Conservation (phyloP, 1,140 invertebrate species). For the Limonius californicus region DNA sequence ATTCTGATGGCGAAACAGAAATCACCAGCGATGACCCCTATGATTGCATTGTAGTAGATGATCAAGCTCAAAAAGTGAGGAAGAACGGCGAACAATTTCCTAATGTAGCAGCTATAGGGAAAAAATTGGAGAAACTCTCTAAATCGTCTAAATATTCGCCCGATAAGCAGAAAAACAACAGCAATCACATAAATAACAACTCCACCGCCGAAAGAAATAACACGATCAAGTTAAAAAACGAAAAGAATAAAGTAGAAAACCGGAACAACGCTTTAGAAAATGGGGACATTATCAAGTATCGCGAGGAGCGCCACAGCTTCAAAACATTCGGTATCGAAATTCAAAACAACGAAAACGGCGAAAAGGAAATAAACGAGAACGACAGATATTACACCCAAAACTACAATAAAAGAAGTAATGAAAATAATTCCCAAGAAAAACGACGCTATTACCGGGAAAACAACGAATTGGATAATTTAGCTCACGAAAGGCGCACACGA, state of each 20-base stretch:
- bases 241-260: conserved; percentile 29
- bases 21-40: conserved; percentile 67
- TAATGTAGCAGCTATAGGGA: conserved; percentile 47
- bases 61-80: conserved; percentile 51
- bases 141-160: conserved; percentile 45
- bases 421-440: conserved; percentile 47
- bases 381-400: conserved; percentile 45
- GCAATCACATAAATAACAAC: conserved; percentile 18
- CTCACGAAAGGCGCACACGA: conserved; percentile 42
- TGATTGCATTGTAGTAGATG: conserved; percentile 69
- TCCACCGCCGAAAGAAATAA: conserved; percentile 31
- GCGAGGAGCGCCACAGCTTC: conserved; percentile 35
- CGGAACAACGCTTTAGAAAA: conserved; percentile 23
- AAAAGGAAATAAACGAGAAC: conserved; percentile 46
- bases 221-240: conserved; percentile 28
- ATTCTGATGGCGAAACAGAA: conserved; percentile 54
- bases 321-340: conserved; percentile 41
- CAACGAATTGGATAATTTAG: conserved; percentile 36
- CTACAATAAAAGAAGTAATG: conserved; percentile 39
- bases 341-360: conserved; percentile 43
- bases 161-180: conserved; percentile 41
- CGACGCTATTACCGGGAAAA: conserved; percentile 32
- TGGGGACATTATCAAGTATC: conserved; percentile 34
- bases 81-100: conserved; percentile 39
- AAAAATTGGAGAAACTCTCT: conserved; percentile 51